phyloP scores from a whole-genome alignment of 2,113 vertebrate genomes.

The Silurus asotus region DNA sequence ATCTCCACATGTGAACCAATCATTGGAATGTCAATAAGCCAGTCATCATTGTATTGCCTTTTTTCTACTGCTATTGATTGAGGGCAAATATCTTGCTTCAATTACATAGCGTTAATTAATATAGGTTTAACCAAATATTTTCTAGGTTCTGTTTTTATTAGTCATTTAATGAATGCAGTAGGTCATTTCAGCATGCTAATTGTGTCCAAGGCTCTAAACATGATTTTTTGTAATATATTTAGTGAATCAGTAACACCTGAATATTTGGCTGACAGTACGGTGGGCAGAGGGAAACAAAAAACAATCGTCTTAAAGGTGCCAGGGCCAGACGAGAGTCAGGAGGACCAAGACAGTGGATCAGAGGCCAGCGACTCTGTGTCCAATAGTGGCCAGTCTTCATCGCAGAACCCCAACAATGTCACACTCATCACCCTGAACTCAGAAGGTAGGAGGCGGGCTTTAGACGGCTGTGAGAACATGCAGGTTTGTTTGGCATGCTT shows the following conservation, averaged over 20 bases:
- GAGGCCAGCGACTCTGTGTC: conserved; percentile 94
- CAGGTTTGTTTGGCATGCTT: neutral
- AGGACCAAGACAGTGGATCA: conserved; percentile 93
- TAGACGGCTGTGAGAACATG: neutral
- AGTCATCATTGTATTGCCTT: neutral
- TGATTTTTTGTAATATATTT: conserved; percentile 13
- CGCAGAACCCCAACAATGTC: conserved; percentile 87
- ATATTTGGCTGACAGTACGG: conserved; percentile 71
- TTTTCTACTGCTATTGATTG: neutral
- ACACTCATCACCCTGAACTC: conserved; percentile 96
- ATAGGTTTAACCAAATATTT: neutral
- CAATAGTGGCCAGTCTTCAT: conserved; percentile 81
- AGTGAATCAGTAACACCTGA: conserved; percentile 40
- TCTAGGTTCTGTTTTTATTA: neutral
- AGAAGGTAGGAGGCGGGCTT: conserved; percentile 78
- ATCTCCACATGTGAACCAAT: neutral
- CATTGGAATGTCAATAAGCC: neutral
- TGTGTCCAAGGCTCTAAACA: neutral
- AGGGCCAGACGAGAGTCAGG: conserved; percentile 87
- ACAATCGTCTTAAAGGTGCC: conserved; percentile 97
- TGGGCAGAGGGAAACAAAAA: conserved; percentile 87
- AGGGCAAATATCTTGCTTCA: neutral
- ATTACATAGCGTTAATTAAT: neutral
- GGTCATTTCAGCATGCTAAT: conserved; percentile 1
- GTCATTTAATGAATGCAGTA: neutral